Base-by-base conservation (phyloP, 23 tunicate genomes). In the Corella eumyota region DNA sequence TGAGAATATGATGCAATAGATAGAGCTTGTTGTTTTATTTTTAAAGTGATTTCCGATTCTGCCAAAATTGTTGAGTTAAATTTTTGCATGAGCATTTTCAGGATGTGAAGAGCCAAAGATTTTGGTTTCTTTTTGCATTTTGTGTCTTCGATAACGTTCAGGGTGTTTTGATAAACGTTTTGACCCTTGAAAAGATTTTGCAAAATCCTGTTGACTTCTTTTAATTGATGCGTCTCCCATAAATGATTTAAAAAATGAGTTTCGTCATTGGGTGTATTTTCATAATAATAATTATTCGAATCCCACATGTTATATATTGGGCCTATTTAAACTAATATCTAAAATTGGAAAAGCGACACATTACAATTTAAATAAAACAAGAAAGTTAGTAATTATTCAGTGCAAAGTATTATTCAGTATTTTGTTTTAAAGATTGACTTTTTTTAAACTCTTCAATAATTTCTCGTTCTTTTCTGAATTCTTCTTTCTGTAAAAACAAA, bases 111-210 rank as follows among this genome's bases (percentile, higher is more conserved):
- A 4, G 60, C 82, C 3, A 75, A 13, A 2, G 82, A 75, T 46
- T 66, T 56, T 4, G 73, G 82, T 26, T 44, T 65, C 25, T 57
- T 75, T 32, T 75, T 75, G 25, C 53, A 38, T 66, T 59, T 75
- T 2, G 64, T 38, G 33, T 4, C 22, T 25, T 56, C 35, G 5
- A 75, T 34, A 11, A 75, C 27, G 25, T 75, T 37, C 46, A 75
- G 37, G n/a, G n/a, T n/a, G n/a, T n/a, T n/a, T n/a, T n/a, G n/a
- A n/a, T n/a, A n/a, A n/a, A n/a, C n/a, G n/a, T n/a, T n/a, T n/a
- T n/a, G n/a, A n/a, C n/a, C n/a, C n/a, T n/a, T n/a, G 24, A 63
- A 20, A 35, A 37, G 13, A 44, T n/a, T 23, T 2, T 70, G 30
- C 30, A 63, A 25, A 4, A 47, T 32, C 37, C 25, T 40, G 30